Conservation (phyloP, 2,113 vertebrate genomes). For the Dinomys branickii region DNA sequence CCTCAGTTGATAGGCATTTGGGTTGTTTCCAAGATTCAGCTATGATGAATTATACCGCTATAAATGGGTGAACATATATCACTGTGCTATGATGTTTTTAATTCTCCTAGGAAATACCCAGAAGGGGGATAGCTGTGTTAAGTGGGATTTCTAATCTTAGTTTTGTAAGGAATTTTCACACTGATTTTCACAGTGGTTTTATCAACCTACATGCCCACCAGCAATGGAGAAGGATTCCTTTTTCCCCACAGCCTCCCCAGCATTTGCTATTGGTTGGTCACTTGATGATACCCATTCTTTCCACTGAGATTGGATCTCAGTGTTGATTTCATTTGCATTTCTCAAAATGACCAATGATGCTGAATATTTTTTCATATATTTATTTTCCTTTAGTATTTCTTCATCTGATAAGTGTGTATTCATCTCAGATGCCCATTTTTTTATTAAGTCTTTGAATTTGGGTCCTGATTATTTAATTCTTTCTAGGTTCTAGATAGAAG, state of each 20-base stretch:
- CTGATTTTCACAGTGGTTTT: background rate
- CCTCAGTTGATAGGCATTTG: background rate
- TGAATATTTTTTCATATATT: too few relatives aligned
- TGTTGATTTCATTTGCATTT: too few relatives aligned
- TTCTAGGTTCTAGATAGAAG: too few relatives aligned
- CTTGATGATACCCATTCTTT: background rate
- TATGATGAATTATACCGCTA: background rate
- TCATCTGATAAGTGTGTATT: too few relatives aligned
- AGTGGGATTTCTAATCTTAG: background rate
- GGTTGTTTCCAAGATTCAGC: background rate
- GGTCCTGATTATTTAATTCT: too few relatives aligned
- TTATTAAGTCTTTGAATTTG: too few relatives aligned
- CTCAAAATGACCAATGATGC: too few relatives aligned
- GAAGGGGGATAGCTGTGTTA: background rate
- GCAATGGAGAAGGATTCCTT: background rate
- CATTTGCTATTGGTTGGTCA: background rate
- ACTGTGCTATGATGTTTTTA: background rate
- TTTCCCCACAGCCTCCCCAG: background rate
- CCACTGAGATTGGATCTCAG: background rate
- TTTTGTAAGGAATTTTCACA: background rate
- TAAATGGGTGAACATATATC: background rate
- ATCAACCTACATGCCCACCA: background rate
- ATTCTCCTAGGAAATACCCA: background rate
- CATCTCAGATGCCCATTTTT: too few relatives aligned
- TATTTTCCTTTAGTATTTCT: too few relatives aligned